Conservation (phyloP, 92 coral and sea anemone genomes). For the Diadumene lineata region DNA sequence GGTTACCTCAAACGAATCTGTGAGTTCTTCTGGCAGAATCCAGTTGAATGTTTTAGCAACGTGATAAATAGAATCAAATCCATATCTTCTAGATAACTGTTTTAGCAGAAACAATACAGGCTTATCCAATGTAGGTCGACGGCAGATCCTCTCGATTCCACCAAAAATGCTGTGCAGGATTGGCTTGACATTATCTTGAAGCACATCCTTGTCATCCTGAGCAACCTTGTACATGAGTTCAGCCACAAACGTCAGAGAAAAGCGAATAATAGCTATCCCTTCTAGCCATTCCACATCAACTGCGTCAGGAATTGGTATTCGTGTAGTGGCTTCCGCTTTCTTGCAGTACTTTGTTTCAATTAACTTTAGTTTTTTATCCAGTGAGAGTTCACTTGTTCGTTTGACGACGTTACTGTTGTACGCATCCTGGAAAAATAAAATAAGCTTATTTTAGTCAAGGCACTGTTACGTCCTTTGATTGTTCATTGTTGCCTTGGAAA, state of each 20-base stretch:
- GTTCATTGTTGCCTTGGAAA: too few species aligned
- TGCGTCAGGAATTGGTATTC: not conserved
- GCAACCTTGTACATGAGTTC: slow-evolving; percentile 26
- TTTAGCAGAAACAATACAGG: slow-evolving; percentile 58
- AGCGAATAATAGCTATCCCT: slow-evolving; percentile 48
- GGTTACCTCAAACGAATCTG: slow-evolving; percentile 4
- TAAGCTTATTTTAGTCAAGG: not conserved
- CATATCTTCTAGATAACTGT: slow-evolving; percentile 66
- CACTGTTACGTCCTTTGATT: too few species aligned
- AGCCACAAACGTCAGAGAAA: slow-evolving; percentile 35
- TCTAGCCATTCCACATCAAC: slow-evolving; percentile 35
- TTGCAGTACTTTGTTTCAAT: not conserved
- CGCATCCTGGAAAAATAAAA: slow-evolving; percentile 11
- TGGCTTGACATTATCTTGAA: not conserved
- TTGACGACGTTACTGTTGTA: slow-evolving; percentile 5
- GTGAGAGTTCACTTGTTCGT: slow-evolving; percentile 2
- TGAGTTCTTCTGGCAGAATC: slow-evolving; percentile 55
- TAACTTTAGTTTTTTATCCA: not conserved
- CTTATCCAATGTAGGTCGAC: slow-evolving; percentile 18
- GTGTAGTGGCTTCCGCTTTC: not conserved
- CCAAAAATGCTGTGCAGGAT: slow-evolving; percentile 21
- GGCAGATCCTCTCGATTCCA: slow-evolving; percentile 40
- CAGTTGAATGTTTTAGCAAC: slow-evolving; percentile 57
- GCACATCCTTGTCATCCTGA: slow-evolving; percentile 7
- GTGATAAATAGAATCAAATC: slow-evolving; percentile 49